Evolutionary conservation across 1,140 invertebrate genomes (phyloP).

Genomic region (Achroia grisella): DNA sequence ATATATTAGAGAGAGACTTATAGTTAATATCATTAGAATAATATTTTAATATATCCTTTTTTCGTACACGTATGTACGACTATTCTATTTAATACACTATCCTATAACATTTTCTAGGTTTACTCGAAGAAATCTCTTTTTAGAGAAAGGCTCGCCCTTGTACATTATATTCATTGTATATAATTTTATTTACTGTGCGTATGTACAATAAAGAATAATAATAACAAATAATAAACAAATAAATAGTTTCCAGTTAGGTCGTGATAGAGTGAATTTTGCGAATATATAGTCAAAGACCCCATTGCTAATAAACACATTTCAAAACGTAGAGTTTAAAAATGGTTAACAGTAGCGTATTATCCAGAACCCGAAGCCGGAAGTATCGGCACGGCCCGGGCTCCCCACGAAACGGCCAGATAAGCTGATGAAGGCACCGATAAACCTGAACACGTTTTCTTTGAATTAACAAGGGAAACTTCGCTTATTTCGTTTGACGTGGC

Average conservation of each 20-base stretch:
- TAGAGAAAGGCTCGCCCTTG: too few relatives aligned
- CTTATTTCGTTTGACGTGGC: neutral
- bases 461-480: conserved; percentile 2
- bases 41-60: too few relatives aligned
- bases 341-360: neutral
- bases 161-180: too few relatives aligned
- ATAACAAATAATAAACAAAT: neutral
- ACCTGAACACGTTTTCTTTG: neutral
- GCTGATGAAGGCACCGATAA: conserved; percentile 1
- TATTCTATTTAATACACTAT: too few relatives aligned
- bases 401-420: neutral
- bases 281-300: neutral
- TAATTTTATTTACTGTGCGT: too few relatives aligned
- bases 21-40: too few relatives aligned
- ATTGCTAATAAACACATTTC: too few relatives aligned
- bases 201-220: neutral
- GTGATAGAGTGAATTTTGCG: neutral
- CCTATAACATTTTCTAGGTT: too few relatives aligned
- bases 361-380: neutral
- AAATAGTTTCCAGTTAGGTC: neutral
- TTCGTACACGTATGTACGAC: neutral
- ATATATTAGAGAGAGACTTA: too few relatives aligned
- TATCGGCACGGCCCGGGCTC: neutral
- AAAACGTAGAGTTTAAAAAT: neutral
- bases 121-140: too few relatives aligned